Percentiles rank a stretch among this genome's conserved stretches.
These are phyloP conservation scores for Hepsetus odoe DNA, from an alignment of 2,113 vertebrate genomes.

Conservation along the genomic window DNA sequence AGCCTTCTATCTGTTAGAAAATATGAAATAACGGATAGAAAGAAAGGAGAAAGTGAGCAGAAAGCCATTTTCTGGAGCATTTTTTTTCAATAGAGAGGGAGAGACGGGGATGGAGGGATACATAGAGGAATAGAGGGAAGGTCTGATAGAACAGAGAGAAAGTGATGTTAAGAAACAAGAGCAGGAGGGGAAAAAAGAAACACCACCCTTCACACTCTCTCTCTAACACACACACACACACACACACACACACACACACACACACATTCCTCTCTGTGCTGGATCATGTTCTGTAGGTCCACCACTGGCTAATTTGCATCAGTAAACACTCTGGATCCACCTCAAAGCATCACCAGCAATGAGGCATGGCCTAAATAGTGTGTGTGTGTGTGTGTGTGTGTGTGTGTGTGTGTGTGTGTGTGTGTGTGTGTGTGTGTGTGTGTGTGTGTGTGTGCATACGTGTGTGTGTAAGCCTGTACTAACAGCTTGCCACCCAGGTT, in stretches of 20 bases:
- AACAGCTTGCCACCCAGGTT: slow-evolving; percentile 76
- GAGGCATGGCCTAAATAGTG: slow-evolving; percentile 62
- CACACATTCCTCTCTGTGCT: slow-evolving; percentile 34
- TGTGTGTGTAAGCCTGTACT: slow-evolving; percentile 57
- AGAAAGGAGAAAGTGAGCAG: not conserved
- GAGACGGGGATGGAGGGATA: no score
- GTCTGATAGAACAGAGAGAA: not conserved
- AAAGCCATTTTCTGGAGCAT: no score
- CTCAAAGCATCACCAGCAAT: slow-evolving; percentile 71
- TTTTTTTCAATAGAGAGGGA: no score
- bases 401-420: slow-evolving; percentile 32
- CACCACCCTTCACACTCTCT: not conserved
- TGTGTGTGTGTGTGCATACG: slow-evolving; percentile 53
- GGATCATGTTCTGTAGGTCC: slow-evolving; percentile 65
- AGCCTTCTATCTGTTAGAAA: no score
- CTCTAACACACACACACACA: not conserved
- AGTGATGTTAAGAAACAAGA: not conserved
- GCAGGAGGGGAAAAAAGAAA: not conserved
- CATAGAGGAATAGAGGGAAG: not conserved
- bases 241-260: slow-evolving; percentile 25
- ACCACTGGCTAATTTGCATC: slow-evolving; percentile 76
- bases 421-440: slow-evolving; percentile 52
- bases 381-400: no score
- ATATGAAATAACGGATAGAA: no score
- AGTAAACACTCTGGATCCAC: slow-evolving; percentile 69